These are phyloP conservation scores for Lepus timidus DNA, from an alignment of 2,113 vertebrate genomes.

Conservation along the genomic window DNA sequence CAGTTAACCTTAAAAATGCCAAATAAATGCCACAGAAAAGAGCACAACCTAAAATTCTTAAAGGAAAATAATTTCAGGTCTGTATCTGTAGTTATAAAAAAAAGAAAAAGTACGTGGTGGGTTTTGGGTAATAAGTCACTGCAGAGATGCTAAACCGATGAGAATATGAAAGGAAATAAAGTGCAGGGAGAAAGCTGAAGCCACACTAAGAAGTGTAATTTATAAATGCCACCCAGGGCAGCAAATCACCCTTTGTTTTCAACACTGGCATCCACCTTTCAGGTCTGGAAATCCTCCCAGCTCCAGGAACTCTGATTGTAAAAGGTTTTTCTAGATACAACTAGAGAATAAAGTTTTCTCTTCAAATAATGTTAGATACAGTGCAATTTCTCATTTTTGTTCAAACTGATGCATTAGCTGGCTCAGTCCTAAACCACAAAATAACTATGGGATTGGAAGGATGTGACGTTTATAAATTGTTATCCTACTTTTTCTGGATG, in stretches of 20 bases:
- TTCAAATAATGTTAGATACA: constrained; percentile 9
- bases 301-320: not conserved
- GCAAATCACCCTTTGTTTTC: not conserved
- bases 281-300: not conserved
- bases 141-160: not conserved
- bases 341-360: constrained; percentile 31
- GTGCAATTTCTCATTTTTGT: constrained; percentile 21
- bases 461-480: not conserved
- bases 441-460: not conserved
- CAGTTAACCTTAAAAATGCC: constrained; percentile 77
- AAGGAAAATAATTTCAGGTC: constrained; percentile 47
- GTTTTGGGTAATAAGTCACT: not conserved
- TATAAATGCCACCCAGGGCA: not conserved
- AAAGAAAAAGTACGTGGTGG: not conserved
- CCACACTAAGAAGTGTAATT: not conserved
- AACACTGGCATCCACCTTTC: not conserved
- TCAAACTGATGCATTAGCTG: not conserved
- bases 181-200: not conserved
- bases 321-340: not conserved
- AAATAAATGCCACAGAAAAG: constrained; percentile 76
- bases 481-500: not conserved
- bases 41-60: constrained; percentile 55
- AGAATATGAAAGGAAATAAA: not conserved
- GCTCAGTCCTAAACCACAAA: not conserved
- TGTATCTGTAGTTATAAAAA: constrained; percentile 14